Conservation (phyloP, 2,888 invertebrate genomes). For the Lasioglossum figueresi region DNA sequence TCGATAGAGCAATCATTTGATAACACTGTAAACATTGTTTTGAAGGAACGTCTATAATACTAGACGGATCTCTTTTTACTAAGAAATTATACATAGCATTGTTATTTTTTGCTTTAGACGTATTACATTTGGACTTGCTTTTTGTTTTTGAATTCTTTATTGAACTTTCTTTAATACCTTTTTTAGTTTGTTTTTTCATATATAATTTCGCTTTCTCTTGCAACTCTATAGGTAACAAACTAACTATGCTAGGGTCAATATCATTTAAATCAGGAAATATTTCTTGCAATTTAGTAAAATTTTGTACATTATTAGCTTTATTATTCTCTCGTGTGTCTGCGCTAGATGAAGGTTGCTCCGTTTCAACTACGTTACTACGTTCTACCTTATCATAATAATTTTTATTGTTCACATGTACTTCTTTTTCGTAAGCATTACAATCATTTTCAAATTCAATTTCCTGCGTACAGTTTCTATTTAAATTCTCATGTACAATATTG, state of each 20-base stretch:
- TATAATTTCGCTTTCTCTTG: slow-evolving; percentile 79
- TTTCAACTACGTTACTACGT: neutral
- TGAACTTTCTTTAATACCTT: slow-evolving; percentile 48
- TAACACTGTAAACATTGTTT: slow-evolving; percentile 89
- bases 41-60: slow-evolving; percentile 78
- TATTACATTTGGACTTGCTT: slow-evolving; percentile 59
- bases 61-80: slow-evolving; percentile 80
- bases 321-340: neutral
- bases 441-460: slow-evolving; percentile 20
- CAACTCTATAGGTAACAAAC: slow-evolving; percentile 81
- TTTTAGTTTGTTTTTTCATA: slow-evolving; percentile 59
- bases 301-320: neutral
- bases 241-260: slow-evolving; percentile 81
- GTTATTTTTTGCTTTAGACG: slow-evolving; percentile 54
- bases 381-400: neutral
- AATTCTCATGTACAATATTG: neutral
- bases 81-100: slow-evolving; percentile 83
- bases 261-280: slow-evolving; percentile 84
- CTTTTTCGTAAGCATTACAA: neutral
- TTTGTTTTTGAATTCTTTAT: slow-evolving; percentile 64
- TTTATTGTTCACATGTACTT: neutral
- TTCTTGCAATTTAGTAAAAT: slow-evolving; percentile 75
- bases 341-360: neutral
- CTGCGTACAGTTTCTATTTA: neutral
- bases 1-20: slow-evolving; percentile 86